Evolutionary conservation across 1,140 invertebrate species (phyloP).

Genomic region (Hypothenemus hampei): DNA sequence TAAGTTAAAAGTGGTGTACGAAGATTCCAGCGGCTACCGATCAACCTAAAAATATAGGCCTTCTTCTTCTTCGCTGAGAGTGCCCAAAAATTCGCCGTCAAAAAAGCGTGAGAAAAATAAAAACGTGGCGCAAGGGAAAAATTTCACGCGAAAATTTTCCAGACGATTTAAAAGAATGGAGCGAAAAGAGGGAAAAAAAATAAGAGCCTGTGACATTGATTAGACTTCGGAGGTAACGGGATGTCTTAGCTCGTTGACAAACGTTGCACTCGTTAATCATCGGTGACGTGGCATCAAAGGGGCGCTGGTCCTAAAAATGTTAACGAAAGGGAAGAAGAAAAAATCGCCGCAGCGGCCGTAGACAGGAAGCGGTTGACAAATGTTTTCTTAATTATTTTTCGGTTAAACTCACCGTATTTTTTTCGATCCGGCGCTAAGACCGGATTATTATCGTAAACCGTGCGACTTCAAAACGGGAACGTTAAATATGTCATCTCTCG

Average conservation of each 20-base stretch:
- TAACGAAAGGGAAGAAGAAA: constrained; percentile 13
- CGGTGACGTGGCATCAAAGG: constrained; percentile 29
- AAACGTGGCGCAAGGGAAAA: background rate
- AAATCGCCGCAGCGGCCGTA: background rate
- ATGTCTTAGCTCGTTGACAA: constrained; percentile 29
- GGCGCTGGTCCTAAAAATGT: constrained; percentile 26
- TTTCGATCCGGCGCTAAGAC: background rate
- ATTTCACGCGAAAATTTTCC: constrained; percentile 5
- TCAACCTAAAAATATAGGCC: constrained; percentile 22
- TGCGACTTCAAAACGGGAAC: constrained; percentile 1
- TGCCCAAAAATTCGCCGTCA: constrained; percentile 13
- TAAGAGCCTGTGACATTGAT: constrained; percentile 8
- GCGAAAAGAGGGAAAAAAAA: constrained; percentile 5
- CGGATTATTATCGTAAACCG: constrained; percentile 2
- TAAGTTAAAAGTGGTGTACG: constrained; percentile 43
- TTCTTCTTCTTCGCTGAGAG: no score
- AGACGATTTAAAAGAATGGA: constrained; percentile 4
- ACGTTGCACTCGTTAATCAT: constrained; percentile 31
- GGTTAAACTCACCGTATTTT: constrained; percentile 19
- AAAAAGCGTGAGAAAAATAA: constrained; percentile 21
- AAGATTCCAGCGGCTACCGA: constrained; percentile 33
- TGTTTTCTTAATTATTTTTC: constrained; percentile 33
- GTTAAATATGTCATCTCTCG: constrained; percentile 1
- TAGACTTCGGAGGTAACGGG: constrained; percentile 17
- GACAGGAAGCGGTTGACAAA: constrained; percentile 30